A percentile compares a stretch with the other conserved stretches of the same genome.
These are phyloP conservation scores for Mya arenaria DNA, from an alignment of 1,140 invertebrate species.

Conservation along the genomic window DNA sequence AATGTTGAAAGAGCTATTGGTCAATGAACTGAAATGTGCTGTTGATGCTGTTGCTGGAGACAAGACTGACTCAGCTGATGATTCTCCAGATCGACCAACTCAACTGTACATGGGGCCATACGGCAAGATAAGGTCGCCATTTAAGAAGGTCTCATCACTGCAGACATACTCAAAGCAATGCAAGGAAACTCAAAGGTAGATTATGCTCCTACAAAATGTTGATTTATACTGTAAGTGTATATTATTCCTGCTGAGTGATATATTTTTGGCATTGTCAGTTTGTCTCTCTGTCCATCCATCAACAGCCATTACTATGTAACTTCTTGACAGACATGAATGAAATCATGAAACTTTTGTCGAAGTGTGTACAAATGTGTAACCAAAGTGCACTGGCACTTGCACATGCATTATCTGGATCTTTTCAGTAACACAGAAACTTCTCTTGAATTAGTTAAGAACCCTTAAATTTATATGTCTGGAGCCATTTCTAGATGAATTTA, in stretches of 20 bases:
- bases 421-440: not conserved
- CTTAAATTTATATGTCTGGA: not conserved
- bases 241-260: not conserved
- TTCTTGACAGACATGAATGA: not conserved
- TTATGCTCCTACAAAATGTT: not conserved
- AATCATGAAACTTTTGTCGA: not conserved
- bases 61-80: not conserved
- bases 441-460: not conserved
- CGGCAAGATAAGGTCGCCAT: slow-evolving; percentile 23
- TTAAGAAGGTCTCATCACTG: slow-evolving; percentile 43
- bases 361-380: not conserved
- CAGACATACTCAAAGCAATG: slow-evolving; percentile 5
- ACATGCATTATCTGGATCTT: not conserved
- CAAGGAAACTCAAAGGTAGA: slow-evolving; percentile 30
- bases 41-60: not conserved
- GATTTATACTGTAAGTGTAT: not conserved
- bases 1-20: not conserved
- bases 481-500: not conserved
- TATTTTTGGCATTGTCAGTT: not conserved
- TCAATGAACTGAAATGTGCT: not conserved
- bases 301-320: not conserved
- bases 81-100: not conserved
- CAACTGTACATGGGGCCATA: slow-evolving; percentile 38
- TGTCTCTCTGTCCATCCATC: not conserved
- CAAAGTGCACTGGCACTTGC: not conserved